A percentile compares a stretch with the other conserved stretches of the same genome.
Conservation (phyloP, 2,888 invertebrate genomes). For the Atethmia centrago region DNA sequence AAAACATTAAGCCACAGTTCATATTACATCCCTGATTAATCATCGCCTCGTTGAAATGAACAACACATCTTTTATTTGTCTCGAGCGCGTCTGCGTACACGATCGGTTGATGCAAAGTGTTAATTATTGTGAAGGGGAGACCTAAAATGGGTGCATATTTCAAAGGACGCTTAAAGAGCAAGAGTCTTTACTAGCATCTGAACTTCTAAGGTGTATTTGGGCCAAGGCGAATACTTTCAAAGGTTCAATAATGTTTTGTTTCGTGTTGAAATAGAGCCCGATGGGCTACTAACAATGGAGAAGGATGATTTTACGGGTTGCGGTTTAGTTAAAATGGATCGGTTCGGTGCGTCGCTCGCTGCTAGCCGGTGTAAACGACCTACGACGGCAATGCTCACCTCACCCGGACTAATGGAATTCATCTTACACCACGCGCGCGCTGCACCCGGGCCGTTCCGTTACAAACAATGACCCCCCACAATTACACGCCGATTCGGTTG, state of each 20-base stretch:
- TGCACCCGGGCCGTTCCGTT: constrained; percentile 79
- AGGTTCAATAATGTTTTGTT: constrained; percentile 56
- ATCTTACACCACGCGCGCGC: constrained; percentile 80
- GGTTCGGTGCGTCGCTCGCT: constrained; percentile 62
- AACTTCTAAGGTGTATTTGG: constrained; percentile 72
- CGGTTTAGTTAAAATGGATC: constrained; percentile 51
- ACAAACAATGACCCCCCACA: constrained; percentile 84
- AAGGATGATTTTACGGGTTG: constrained; percentile 49
- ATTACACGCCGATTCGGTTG: constrained; percentile 79
- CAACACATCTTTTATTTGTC: constrained; percentile 52
- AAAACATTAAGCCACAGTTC: constrained; percentile 68
- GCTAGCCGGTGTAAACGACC: constrained; percentile 77
- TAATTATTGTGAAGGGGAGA: constrained; percentile 62
- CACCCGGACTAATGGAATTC: constrained; percentile 83
- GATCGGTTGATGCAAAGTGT: constrained; percentile 46
- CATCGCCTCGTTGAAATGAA: constrained; percentile 62
- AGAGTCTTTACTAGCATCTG: constrained; percentile 69
- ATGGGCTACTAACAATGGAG: constrained; percentile 32
- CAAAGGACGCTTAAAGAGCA: constrained; percentile 69
- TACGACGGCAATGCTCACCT: constrained; percentile 65
- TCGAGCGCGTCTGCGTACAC: constrained; percentile 48
- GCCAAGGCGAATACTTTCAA: constrained; percentile 80
- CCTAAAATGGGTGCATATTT: constrained; percentile 64
- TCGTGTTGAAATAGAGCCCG: constrained; percentile 46
- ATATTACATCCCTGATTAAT: constrained; percentile 76